Evolutionary conservation across 2,797 vertebrate genomes (phyloP).

Genomic region (Amniataba percoides): DNA sequence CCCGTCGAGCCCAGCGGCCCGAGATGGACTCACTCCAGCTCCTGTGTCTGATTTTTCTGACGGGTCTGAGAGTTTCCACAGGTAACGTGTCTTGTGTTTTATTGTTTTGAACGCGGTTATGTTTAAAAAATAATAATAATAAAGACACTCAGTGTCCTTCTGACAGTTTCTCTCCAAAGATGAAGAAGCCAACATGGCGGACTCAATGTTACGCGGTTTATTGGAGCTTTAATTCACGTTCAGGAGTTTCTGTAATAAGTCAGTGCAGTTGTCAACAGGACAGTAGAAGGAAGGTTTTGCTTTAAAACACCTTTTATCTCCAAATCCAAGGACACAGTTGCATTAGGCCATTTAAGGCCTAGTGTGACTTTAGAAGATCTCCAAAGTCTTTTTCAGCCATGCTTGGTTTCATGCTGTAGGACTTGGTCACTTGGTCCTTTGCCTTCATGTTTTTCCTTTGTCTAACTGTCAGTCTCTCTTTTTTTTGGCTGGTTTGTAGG

Average conservation of each 20-base stretch:
- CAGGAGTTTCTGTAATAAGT: not conserved
- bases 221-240: not conserved
- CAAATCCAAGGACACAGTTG: not conserved
- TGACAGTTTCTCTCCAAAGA: not conserved
- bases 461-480: not conserved
- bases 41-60: constrained; percentile 44
- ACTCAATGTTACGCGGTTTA: not conserved
- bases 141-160: not conserved
- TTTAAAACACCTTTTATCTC: no score
- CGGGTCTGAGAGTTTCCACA: constrained; percentile 18
- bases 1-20: constrained; percentile 38
- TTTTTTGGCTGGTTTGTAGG: constrained; percentile 19
- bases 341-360: not conserved
- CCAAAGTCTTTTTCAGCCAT: not conserved
- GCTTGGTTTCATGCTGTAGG: not conserved
- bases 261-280: not conserved
- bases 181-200: constrained; percentile 7
- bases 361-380: not conserved
- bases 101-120: not conserved
- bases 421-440: not conserved
- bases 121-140: no score
- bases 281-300: not conserved
- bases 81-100: constrained; percentile 50
- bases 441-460: not conserved
- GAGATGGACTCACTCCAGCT: constrained; percentile 63